Conservation (phyloP, 2,113 vertebrate species). For the Mionectes macconnelli region DNA sequence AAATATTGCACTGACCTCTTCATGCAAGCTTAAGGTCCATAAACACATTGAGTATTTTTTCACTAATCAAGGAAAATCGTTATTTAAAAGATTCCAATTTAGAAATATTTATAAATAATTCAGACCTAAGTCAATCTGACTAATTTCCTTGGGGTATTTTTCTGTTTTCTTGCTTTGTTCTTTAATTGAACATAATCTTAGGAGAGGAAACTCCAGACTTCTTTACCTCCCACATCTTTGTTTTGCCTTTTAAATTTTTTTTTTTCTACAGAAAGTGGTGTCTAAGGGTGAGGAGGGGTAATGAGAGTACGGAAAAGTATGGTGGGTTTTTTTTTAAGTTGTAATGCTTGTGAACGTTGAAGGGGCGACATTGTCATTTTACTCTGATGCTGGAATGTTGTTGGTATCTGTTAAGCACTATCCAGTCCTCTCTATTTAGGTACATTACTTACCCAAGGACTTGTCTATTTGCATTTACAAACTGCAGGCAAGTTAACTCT, state of each 20-base stretch:
- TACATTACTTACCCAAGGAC: neutral
- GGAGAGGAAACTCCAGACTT: conserved; percentile 17
- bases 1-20: conserved; percentile 3
- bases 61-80: conserved; percentile 6
- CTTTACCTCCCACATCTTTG: conserved; percentile 40
- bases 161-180: conserved; percentile 58
- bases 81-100: conserved; percentile 44
- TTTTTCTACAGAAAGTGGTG: neutral
- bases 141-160: conserved; percentile 53
- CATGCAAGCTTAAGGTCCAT: conserved; percentile 12
- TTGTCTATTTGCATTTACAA: neutral
- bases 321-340: neutral
- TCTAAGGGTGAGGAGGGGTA: neutral
- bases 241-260: neutral
- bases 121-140: conserved; percentile 32
- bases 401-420: neutral
- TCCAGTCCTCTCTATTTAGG: neutral
- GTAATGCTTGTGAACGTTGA: neutral
- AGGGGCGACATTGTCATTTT: neutral
- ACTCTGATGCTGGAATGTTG: neutral
- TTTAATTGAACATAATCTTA: conserved; percentile 61
- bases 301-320: neutral
- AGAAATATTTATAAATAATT: conserved; percentile 57
- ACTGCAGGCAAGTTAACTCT: neutral
- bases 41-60: neutral